These are phyloP conservation scores for Onychomys arenicola DNA, from an alignment of 2,797 vertebrate species.

Conservation along the genomic window DNA sequence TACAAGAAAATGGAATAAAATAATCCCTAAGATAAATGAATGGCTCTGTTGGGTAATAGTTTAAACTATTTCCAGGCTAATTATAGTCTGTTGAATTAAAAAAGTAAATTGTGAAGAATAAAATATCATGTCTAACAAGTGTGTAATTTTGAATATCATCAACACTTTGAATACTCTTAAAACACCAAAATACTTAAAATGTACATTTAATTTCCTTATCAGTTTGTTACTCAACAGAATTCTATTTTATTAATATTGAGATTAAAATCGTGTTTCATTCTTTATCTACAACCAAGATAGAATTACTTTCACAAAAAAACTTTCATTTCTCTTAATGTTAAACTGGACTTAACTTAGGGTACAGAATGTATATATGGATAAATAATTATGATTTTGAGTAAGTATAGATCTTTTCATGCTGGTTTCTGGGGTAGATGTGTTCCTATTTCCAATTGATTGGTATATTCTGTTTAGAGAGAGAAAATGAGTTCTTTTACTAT, in stretches of 20 bases:
- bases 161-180: conserved; percentile 49
- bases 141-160: conserved; percentile 69
- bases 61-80: conserved; percentile 51
- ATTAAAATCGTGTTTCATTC: conserved; percentile 49
- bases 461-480: conserved; percentile 25
- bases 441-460: conserved; percentile 71
- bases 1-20: conserved; percentile 61
- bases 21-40: conserved; percentile 62
- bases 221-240: conserved; percentile 49
- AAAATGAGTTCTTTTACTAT: not conserved
- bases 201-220: conserved; percentile 7
- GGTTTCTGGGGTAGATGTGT: conserved; percentile 72
- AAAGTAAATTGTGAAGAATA: conserved; percentile 38
- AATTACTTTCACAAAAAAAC: conserved; percentile 73
- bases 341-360: conserved; percentile 71
- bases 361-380: conserved; percentile 71
- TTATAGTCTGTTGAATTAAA: conserved; percentile 39
- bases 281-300: conserved; percentile 30
- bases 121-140: conserved; percentile 68
- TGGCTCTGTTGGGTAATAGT: conserved; percentile 39
- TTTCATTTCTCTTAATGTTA: conserved; percentile 73
- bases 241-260: conserved; percentile 40
- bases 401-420: conserved; percentile 70
- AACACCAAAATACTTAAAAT: conserved; percentile 26
- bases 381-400: conserved; percentile 80